phyloP scores from a whole-genome alignment of 2,113 vertebrate species.

The Hipposideros armiger region DNA sequence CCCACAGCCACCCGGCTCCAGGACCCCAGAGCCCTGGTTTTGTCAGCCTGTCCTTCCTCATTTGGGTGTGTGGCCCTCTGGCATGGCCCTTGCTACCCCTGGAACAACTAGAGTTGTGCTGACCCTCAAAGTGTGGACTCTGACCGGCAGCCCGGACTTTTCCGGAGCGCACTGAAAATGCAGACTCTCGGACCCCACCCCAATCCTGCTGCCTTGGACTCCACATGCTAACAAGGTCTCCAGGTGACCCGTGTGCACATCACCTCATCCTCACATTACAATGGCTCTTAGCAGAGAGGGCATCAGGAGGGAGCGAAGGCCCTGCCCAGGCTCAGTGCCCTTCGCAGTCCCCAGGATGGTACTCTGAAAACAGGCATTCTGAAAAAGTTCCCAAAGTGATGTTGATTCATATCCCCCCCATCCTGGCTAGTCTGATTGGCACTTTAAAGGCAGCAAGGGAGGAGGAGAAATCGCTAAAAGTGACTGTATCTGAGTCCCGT shows the following conservation, averaged over 20 bases:
- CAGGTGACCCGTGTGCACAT: neutral
- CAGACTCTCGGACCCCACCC: neutral
- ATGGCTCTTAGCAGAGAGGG: neutral
- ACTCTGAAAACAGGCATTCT: neutral
- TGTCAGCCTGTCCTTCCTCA: neutral
- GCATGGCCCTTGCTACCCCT: neutral
- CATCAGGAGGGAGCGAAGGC: neutral
- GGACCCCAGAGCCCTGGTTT: neutral
- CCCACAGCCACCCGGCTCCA: neutral
- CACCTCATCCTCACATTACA: neutral
- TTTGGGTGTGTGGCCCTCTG: rapidly evolving
- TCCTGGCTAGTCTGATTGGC: neutral
- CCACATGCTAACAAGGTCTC: neutral
- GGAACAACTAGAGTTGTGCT: too few relatives aligned
- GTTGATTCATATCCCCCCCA: neutral
- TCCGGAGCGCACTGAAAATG: neutral
- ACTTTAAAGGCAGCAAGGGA: neutral
- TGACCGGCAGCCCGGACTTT: neutral
- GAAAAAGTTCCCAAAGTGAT: neutral
- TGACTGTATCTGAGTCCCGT: neutral
- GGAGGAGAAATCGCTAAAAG: neutral
- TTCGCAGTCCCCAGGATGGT: neutral
- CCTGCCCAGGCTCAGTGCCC: neutral
- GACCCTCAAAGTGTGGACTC: neutral
- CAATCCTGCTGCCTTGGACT: neutral